Percentiles rank a stretch among this genome's conserved stretches.
Conservation (phyloP, 2,113 vertebrate genomes). For the Sapajus apella region DNA sequence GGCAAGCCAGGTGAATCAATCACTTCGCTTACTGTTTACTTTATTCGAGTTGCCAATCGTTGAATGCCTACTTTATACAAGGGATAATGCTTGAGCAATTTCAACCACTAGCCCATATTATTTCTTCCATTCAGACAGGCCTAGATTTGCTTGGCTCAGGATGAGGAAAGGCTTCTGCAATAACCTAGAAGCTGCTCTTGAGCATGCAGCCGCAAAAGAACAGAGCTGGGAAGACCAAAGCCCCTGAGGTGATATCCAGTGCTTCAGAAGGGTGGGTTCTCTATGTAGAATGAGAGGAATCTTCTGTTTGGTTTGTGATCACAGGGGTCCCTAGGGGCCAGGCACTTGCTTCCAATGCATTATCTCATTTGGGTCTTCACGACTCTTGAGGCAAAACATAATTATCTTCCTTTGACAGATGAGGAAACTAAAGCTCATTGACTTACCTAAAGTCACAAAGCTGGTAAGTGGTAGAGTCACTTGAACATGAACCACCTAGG, state of each 20-base stretch:
- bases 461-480: not conserved
- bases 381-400: not conserved
- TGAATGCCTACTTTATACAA: not conserved
- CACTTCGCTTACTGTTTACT: not conserved
- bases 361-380: not conserved
- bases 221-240: not conserved
- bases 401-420: not conserved
- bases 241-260: not conserved
- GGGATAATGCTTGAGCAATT: not conserved
- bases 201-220: not conserved
- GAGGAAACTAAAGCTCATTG: constrained; percentile 25
- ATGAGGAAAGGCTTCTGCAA: not conserved
- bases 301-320: not conserved
- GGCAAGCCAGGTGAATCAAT: constrained; percentile 9
- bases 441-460: not conserved
- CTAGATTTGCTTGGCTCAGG: not conserved
- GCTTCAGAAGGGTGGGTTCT: constrained; percentile 35
- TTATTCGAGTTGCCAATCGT: not conserved
- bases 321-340: not conserved
- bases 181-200: not conserved
- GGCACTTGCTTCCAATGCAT: not conserved
- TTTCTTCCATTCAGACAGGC: not conserved
- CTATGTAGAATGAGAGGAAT: constrained; percentile 5
- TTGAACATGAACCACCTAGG: not conserved
- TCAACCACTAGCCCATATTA: not conserved